These are phyloP conservation scores for Mobula birostris DNA, from an alignment of 2,113 vertebrate genomes.

Conservation along the genomic window DNA sequence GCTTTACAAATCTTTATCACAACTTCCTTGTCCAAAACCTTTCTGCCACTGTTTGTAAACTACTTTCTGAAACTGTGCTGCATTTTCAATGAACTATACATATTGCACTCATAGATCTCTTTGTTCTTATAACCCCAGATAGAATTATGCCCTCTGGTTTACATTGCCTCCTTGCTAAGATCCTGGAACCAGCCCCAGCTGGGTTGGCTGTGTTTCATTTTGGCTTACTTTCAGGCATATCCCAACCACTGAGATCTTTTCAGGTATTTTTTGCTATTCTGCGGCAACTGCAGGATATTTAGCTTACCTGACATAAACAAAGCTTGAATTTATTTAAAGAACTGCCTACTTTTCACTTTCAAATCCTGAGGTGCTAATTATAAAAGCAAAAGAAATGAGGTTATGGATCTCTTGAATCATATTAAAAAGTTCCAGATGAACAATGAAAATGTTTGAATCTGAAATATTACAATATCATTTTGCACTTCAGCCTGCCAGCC, in stretches of 20 bases:
- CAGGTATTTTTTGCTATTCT: slow-evolving; percentile 7
- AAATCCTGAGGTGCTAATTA: too few species aligned
- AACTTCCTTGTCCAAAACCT: too few species aligned
- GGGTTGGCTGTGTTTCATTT: background rate
- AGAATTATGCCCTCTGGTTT: too few species aligned
- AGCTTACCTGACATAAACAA: background rate
- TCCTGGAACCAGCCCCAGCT: background rate
- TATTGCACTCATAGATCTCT: too few species aligned
- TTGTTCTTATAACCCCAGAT: too few species aligned
- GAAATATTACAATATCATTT: background rate
- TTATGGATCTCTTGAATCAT: background rate
- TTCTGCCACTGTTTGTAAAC: too few species aligned
- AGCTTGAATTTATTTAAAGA: background rate
- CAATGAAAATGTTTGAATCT: background rate
- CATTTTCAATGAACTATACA: background rate
- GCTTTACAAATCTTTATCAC: too few species aligned
- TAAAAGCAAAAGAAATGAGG: background rate
- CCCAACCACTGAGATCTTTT: background rate
- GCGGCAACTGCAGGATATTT: background rate
- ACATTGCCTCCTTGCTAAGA: background rate
- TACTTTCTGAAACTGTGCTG: background rate
- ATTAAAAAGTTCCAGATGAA: background rate
- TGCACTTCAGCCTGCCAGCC: background rate
- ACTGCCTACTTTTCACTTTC: background rate
- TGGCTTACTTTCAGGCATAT: background rate